Evolutionary conservation across 2,888 invertebrate species (phyloP).

Genomic region (Cephalotes varians): DNA sequence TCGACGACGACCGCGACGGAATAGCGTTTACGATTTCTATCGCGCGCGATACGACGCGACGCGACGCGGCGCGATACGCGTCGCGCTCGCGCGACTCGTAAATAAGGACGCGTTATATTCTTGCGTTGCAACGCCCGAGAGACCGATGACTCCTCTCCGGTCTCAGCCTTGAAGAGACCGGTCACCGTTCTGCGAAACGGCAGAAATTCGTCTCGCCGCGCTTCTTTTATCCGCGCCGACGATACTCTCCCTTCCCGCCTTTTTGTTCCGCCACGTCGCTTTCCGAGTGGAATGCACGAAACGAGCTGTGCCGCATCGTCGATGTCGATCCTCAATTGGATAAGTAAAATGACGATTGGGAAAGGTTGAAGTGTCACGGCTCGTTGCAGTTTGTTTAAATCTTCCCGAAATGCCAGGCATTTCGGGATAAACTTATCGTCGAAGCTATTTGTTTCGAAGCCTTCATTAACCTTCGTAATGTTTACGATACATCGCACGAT

Average conservation of each 20-base stretch:
- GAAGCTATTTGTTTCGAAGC: background rate
- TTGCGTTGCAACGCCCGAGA: conserved; percentile 37
- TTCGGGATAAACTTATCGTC: background rate
- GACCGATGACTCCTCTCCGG: conserved; percentile 54
- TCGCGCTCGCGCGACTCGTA: conserved; percentile 26
- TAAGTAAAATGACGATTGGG: background rate
- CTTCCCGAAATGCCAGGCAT: background rate
- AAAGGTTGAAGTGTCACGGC: background rate
- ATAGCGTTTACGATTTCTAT: conserved; percentile 46
- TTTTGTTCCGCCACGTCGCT: conserved; percentile 17
- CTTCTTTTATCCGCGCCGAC: conserved; percentile 52
- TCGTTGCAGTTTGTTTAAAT: background rate
- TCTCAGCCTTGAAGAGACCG: conserved; percentile 55
- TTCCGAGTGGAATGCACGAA: conserved; percentile 57
- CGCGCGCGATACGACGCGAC: background rate
- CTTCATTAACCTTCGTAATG: conserved; percentile 10
- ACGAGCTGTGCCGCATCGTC: conserved; percentile 19
- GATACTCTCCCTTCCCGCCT: conserved; percentile 6
- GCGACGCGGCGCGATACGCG: background rate
- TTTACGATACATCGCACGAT: conserved; percentile 18
- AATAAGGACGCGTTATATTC: conserved; percentile 58
- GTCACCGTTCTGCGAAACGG: conserved; percentile 51
- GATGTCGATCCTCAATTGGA: background rate
- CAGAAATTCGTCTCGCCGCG: conserved; percentile 29
- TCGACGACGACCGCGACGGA: background rate